A percentile compares a stretch with the other conserved stretches of the same genome.
These are phyloP conservation scores for Aromia moschata DNA, from an alignment of 2,888 invertebrate genomes.

Conservation along the genomic window DNA sequence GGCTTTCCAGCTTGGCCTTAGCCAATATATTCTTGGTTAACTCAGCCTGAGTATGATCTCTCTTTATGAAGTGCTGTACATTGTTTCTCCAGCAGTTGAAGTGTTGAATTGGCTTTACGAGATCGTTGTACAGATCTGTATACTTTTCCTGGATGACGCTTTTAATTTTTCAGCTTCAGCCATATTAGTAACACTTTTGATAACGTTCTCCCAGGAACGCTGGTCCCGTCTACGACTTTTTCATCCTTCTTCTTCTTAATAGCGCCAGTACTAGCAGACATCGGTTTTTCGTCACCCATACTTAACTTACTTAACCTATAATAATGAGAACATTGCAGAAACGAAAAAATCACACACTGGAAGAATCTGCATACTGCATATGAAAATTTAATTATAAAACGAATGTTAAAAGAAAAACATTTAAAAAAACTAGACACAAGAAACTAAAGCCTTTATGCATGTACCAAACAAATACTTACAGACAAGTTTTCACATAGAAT, in stretches of 20 bases:
- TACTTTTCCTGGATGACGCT: slow-evolving; percentile 78
- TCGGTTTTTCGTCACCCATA: slow-evolving; percentile 15
- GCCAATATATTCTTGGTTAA: slow-evolving; percentile 84
- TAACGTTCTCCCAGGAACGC: slow-evolving; percentile 72
- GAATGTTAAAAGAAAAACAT: neutral
- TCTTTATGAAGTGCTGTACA: slow-evolving; percentile 72
- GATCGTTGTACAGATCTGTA: slow-evolving; percentile 78
- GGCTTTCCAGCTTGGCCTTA: slow-evolving; percentile 84
- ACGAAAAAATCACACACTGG: neutral
- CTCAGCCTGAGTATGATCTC: slow-evolving; percentile 84
- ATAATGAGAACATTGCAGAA: neutral
- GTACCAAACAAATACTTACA: no score
- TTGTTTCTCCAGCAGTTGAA: slow-evolving; percentile 54
- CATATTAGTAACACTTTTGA: slow-evolving; percentile 69
- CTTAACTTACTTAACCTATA: slow-evolving; percentile 7
- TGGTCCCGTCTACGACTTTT: slow-evolving; percentile 59
- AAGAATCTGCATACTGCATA: neutral
- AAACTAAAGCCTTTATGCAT: neutral
- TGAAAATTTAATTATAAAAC: neutral
- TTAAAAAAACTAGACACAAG: neutral
- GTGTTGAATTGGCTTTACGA: slow-evolving; percentile 66
- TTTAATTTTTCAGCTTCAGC: slow-evolving; percentile 76
- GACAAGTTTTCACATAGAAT: neutral
- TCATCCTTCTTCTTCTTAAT: slow-evolving; percentile 39
- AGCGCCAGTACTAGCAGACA: slow-evolving; percentile 6